phyloP scores from a whole-genome alignment of 2,797 vertebrate species.

The Neopelma chrysocephalum region DNA sequence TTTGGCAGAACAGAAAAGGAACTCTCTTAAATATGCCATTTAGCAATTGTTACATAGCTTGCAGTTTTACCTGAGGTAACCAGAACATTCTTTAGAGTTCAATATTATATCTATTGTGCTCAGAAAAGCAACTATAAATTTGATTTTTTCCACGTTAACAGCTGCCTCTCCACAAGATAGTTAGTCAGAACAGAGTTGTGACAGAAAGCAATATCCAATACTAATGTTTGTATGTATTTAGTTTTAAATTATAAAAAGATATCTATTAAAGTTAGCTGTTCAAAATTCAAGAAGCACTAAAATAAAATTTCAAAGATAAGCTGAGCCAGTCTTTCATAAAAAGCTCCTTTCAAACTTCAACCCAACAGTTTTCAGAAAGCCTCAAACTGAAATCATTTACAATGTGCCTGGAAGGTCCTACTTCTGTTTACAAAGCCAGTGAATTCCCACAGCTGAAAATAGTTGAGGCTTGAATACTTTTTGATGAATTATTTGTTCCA shows the following conservation, averaged over 20 bases:
- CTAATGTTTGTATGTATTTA: background rate
- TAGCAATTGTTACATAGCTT: background rate
- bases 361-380: background rate
- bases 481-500: background rate
- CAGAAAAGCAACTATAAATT: background rate
- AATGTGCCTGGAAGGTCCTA: background rate
- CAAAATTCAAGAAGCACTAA: background rate
- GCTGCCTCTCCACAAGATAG: background rate
- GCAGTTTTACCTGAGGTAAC: background rate
- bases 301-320: background rate
- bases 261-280: background rate
- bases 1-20: background rate
- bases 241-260: background rate
- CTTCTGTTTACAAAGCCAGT: background rate
- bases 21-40: background rate
- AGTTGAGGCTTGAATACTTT: slow-evolving; percentile 1
- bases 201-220: background rate
- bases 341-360: slow-evolving; percentile 14
- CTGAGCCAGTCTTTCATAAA: background rate
- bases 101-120: background rate
- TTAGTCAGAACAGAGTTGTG: background rate
- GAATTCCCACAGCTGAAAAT: slow-evolving; percentile 28
- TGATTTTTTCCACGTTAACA: background rate
- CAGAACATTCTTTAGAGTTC: background rate
- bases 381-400: background rate